These are phyloP conservation scores for Didymodactylos carnosus DNA, from an alignment of 2,888 invertebrate genomes.

Conservation along the genomic window DNA sequence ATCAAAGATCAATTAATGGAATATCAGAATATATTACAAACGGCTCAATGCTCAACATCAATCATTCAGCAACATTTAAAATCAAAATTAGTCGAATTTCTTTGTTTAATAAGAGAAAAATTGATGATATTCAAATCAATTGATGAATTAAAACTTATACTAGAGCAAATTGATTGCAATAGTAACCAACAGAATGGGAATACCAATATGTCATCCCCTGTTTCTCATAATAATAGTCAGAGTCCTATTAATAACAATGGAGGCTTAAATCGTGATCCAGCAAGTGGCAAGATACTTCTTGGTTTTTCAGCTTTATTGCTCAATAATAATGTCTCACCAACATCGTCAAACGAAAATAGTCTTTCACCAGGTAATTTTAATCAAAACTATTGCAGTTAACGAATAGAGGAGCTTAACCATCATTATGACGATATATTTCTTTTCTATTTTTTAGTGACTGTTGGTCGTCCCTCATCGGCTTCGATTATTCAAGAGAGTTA, in stretches of 20 bases:
- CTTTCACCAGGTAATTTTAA: neutral
- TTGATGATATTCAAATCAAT: neutral
- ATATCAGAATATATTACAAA: neutral
- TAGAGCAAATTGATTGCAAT: neutral
- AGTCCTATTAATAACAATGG: neutral
- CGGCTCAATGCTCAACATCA: neutral
- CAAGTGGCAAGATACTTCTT: neutral
- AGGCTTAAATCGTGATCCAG: neutral
- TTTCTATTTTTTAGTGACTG: neutral
- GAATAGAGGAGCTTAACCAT: too few relatives aligned
- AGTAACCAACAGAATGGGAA: neutral
- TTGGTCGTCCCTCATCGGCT: neutral
- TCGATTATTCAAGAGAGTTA: neutral
- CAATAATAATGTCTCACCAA: too few relatives aligned
- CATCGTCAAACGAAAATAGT: neutral
- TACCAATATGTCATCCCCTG: neutral
- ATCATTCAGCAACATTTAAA: neutral
- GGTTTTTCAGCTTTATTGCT: neutral
- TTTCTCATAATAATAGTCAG: too few relatives aligned
- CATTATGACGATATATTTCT: too few relatives aligned
- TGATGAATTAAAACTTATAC: neutral
- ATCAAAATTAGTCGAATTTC: neutral
- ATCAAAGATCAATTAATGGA: neutral
- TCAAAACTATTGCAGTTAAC: neutral
- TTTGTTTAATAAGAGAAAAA: neutral